phyloP scores from a whole-genome alignment of 2,888 invertebrate species.

The Cerastis rubricosa region DNA sequence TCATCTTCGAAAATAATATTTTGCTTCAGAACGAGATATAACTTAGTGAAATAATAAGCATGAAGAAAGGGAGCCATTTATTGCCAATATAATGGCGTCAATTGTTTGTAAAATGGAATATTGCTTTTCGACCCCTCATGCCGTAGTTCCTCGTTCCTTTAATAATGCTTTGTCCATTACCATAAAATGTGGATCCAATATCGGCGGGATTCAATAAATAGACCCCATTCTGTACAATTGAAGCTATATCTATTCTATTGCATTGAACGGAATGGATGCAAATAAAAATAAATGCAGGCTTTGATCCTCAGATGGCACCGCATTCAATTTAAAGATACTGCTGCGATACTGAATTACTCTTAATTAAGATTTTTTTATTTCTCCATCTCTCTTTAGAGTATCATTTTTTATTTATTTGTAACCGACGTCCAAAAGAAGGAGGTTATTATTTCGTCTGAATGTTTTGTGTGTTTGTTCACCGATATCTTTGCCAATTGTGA shows the following conservation, averaged over 20 bases:
- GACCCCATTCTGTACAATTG: constrained; percentile 30
- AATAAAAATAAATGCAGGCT: constrained; percentile 41
- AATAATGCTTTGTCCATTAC: constrained; percentile 52
- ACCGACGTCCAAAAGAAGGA: too few relatives aligned
- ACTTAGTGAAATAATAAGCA: constrained; percentile 22
- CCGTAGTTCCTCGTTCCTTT: constrained; percentile 28
- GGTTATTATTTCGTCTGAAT: too few relatives aligned
- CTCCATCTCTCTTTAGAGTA: neutral
- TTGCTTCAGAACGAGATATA: constrained; percentile 1
- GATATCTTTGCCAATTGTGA: too few relatives aligned
- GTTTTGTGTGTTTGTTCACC: too few relatives aligned
- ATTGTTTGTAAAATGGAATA: constrained; percentile 48
- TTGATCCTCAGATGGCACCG: neutral
- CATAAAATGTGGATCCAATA: constrained; percentile 60
- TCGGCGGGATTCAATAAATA: constrained; percentile 51
- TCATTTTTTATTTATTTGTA: neutral
- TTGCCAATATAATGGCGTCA: constrained; percentile 21
- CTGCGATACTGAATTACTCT: constrained; percentile 9
- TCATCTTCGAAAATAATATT: constrained; percentile 20
- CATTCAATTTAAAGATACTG: constrained; percentile 15
- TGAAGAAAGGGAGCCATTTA: constrained; percentile 17
- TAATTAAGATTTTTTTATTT: constrained; percentile 15
- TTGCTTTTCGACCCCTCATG: constrained; percentile 43
- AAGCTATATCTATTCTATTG: constrained; percentile 45
- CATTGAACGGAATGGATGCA: constrained; percentile 25